These are phyloP conservation scores for Malurus leucopterus DNA, from an alignment of 2,797 vertebrate species.

Conservation along the genomic window DNA sequence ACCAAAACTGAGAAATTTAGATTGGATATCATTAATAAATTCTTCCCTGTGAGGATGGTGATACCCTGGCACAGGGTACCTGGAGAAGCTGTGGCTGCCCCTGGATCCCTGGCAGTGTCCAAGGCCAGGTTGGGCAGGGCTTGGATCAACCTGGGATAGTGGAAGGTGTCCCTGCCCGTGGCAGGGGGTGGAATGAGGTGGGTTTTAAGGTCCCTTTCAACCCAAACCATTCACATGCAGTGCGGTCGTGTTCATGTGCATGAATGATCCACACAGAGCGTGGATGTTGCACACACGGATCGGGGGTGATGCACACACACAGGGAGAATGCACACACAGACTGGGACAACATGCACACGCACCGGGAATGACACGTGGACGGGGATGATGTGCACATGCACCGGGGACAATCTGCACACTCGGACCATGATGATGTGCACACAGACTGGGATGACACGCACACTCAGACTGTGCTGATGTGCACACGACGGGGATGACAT, in stretches of 20 bases:
- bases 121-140: fast-evolving
- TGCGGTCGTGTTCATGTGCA: fast-evolving
- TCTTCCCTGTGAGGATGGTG: neutral
- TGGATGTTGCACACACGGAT: fast-evolving
- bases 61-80: neutral
- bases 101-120: neutral
- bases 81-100: neutral
- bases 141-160: neutral
- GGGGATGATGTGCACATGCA: no score
- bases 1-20: neutral
- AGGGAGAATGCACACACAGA: fast-evolving
- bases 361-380: no score
- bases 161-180: neutral
- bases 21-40: neutral
- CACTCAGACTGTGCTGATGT: no score
- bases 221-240: fast-evolving
- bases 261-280: neutral
- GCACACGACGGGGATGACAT: neutral
- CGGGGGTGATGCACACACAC: no score
- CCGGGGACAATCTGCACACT: no score
- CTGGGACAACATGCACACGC: fast-evolving
- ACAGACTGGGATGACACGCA: no score
- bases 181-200: neutral
- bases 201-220: no score
- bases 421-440: no score